Base-by-base conservation (phyloP, 2,888 invertebrate genomes). In the Amphimallon solstitiale region DNA sequence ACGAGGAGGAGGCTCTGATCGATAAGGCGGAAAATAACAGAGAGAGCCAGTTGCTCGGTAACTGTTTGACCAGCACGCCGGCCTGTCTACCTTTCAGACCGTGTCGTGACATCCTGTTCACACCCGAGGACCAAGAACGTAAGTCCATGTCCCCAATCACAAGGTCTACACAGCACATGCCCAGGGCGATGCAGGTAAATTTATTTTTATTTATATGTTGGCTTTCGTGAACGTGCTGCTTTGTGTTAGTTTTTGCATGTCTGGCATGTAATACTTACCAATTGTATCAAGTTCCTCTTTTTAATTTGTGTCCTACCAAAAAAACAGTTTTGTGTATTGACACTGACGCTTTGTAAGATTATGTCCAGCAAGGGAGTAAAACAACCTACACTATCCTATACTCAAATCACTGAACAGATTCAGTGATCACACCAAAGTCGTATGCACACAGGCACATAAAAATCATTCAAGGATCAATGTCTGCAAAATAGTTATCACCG, bases 61-160 rank as follows among this genome's bases (percentile, higher is more conserved):
- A 68, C 52, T 80, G 78, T 72, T 63, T 82, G 65, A 83, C 83
- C 10, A 82, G 82, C 70, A 83, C 83, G 34, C 83, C 83, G 7
- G 82, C 82, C 34, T 80, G 78, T 71, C 66, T 77, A n/a, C 73
- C 77, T 4, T 63, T 78, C 49, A 66, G 68, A 56, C 71, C 72
- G 60, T 75, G 75, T 61, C 68, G 74, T 5, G 71, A 72, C 10
- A 63, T 68, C 38, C 59, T 68, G 17, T 82, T 85, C 71, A 86
- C 86, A 34, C 85, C 86, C 5, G 82, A 85, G 49, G 80, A 75
- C 43, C 76, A 84, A 69, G 86, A 88, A 67, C 86, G 92, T 73
- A 90, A 90, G 40, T 93, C 93, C 38, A 93, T 94, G 92, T 94
- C 94, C 10, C 94, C 94, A 1, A 94, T 94, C 63, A 94, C 94